Evolutionary conservation across 2,113 vertebrate species (phyloP).

Genomic region (Platycercus adscitus): DNA sequence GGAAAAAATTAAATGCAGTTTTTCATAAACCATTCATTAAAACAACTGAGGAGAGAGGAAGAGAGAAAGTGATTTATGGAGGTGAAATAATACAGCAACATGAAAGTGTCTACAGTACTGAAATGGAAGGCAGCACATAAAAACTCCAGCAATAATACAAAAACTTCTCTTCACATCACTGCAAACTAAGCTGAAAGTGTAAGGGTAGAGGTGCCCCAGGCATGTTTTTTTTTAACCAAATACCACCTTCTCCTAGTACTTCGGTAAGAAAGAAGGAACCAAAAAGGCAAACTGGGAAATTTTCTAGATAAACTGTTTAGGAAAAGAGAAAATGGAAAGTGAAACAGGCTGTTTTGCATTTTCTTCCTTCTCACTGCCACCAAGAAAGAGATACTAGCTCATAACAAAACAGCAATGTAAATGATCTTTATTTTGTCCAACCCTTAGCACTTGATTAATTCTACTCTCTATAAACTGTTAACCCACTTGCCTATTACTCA

Average conservation of each 20-base stretch:
- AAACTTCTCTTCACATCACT: neutral
- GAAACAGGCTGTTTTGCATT: neutral
- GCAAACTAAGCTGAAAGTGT: neutral
- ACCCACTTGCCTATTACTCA: neutral
- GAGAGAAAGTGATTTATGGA: neutral
- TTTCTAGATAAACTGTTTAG: neutral
- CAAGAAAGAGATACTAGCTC: neutral
- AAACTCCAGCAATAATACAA: neutral
- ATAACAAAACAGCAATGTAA: neutral
- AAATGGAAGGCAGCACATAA: neutral
- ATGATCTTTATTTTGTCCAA: neutral
- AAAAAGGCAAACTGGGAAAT: neutral
- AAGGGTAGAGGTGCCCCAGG: neutral
- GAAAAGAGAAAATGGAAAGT: neutral
- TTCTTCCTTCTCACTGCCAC: neutral
- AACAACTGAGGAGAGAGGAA: neutral
- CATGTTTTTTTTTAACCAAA: neutral
- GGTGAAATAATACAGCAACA: neutral
- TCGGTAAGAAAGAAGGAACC: neutral
- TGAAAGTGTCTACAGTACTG: neutral
- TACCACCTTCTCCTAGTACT: neutral
- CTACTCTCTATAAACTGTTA: neutral
- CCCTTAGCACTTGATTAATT: neutral
- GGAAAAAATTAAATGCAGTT: neutral
- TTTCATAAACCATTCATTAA: neutral